Conservation (phyloP, 2,797 vertebrate species). For the Catamblyrhynchus diadema region DNA sequence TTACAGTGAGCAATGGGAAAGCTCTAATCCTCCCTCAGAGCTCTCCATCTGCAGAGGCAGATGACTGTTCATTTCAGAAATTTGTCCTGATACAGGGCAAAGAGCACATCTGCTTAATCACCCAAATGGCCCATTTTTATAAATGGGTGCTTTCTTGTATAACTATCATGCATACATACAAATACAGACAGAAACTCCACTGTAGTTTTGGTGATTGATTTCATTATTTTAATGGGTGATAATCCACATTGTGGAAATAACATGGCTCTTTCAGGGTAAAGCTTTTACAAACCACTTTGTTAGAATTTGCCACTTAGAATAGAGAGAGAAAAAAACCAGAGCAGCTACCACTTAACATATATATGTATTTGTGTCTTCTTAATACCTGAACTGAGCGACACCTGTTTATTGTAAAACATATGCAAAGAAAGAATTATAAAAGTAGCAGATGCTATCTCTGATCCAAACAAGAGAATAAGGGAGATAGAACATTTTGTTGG, state of each 20-base stretch:
- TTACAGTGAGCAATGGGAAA: slow-evolving; percentile 26
- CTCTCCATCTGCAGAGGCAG: slow-evolving; percentile 29
- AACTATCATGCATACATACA: background rate
- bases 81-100: slow-evolving; percentile 42
- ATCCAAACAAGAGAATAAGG: background rate
- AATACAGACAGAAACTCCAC: slow-evolving; percentile 5
- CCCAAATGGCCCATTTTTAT: slow-evolving; percentile 57
- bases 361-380: background rate
- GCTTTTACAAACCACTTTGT: background rate
- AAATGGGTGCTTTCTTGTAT: slow-evolving; percentile 49
- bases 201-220: slow-evolving; percentile 27
- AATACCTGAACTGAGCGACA: background rate
- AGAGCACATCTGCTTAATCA: slow-evolving; percentile 61
- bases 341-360: background rate
- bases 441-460: background rate
- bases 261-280: background rate
- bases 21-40: slow-evolving; percentile 49
- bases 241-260: slow-evolving; percentile 35
- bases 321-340: background rate
- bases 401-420: background rate
- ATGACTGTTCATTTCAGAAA: slow-evolving; percentile 58
- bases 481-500: background rate
- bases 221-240: slow-evolving; percentile 63
- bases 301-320: slow-evolving; percentile 13
- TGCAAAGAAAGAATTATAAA: background rate